Evolutionary conservation across 2,113 vertebrate genomes (phyloP).

Genomic region (Osmerus mordax): DNA sequence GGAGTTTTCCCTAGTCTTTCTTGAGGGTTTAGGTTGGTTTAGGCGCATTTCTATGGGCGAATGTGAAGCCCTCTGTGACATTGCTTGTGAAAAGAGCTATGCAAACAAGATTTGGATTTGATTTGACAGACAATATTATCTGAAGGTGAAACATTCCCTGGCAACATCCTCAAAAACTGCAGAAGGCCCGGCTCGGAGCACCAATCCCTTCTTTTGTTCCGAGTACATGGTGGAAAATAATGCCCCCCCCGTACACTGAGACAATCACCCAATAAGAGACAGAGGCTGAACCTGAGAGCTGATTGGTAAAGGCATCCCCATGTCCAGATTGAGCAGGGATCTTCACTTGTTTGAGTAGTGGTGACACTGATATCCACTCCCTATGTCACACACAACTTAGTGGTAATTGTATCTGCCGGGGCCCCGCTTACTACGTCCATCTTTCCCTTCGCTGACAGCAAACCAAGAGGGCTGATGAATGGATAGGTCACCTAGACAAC

Average conservation of each 20-base stretch:
- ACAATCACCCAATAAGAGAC: constrained; percentile 18
- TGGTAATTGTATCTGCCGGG: constrained; percentile 52
- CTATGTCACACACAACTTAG: constrained; percentile 60
- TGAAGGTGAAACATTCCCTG: too few relatives aligned
- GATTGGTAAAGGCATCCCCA: constrained; percentile 52
- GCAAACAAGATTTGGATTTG: too few relatives aligned
- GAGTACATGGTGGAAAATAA: constrained; percentile 45
- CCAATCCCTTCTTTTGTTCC: constrained; percentile 19
- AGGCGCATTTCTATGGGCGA: too few relatives aligned
- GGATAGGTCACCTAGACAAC: constrained; percentile 42
- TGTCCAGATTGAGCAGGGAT: constrained; percentile 40
- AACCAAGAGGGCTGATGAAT: constrained; percentile 62
- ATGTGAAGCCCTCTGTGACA: too few relatives aligned
- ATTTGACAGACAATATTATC: too few relatives aligned
- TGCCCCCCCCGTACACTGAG: constrained; percentile 30
- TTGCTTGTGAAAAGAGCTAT: too few relatives aligned
- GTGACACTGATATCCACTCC: constrained; percentile 57
- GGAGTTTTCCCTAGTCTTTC: neutral
- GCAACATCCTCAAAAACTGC: too few relatives aligned
- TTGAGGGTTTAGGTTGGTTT: too few relatives aligned
- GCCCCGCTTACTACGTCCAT: constrained; percentile 60
- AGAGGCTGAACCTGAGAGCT: constrained; percentile 54
- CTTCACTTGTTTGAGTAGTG: constrained; percentile 54
- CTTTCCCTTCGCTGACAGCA: constrained; percentile 57
- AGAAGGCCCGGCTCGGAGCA: neutral